These are phyloP conservation scores for Mythimna lalbum DNA, from an alignment of 2,888 invertebrate genomes.

Conservation along the genomic window DNA sequence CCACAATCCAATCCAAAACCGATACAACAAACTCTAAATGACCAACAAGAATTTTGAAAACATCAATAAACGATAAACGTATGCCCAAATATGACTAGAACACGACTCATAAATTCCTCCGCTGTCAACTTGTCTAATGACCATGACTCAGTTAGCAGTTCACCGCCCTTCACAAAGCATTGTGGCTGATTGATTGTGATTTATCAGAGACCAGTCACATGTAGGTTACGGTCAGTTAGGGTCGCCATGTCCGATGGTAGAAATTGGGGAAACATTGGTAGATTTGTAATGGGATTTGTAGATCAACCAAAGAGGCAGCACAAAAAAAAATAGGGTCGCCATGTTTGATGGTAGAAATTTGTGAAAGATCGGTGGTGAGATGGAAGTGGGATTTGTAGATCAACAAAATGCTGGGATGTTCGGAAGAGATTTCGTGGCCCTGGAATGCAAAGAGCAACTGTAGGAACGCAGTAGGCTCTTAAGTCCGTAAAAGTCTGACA, in stretches of 20 bases:
- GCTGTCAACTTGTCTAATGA: too few relatives aligned
- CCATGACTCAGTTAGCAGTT: conserved; percentile 69
- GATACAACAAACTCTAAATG: conserved; percentile 17
- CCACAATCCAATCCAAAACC: conserved; percentile 1
- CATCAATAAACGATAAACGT: conserved; percentile 17
- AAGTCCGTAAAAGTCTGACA: too few relatives aligned
- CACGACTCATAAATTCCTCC: conserved; percentile 14
- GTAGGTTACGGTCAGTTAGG: conserved; percentile 57
- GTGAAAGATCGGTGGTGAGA: too few relatives aligned
- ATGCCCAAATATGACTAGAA: conserved; percentile 39
- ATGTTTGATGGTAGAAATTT: too few relatives aligned
- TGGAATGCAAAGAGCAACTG: too few relatives aligned
- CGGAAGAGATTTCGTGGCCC: too few relatives aligned
- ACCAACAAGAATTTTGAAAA: conserved; percentile 39
- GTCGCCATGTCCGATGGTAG: conserved; percentile 24
- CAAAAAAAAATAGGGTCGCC: too few relatives aligned
- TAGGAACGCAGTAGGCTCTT: too few relatives aligned
- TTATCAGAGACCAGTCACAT: conserved; percentile 45
- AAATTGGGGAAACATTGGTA: neutral
- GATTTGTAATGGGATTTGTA: neutral
- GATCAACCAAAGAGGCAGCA: too few relatives aligned
- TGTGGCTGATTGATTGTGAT: conserved; percentile 62
- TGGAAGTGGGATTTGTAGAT: too few relatives aligned
- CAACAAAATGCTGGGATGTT: too few relatives aligned
- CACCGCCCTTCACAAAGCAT: conserved; percentile 65